Evolutionary conservation across 2,888 invertebrate genomes (phyloP), one percentile per base, ranked within the genome.

Genomic region (Tuta absoluta): DNA sequence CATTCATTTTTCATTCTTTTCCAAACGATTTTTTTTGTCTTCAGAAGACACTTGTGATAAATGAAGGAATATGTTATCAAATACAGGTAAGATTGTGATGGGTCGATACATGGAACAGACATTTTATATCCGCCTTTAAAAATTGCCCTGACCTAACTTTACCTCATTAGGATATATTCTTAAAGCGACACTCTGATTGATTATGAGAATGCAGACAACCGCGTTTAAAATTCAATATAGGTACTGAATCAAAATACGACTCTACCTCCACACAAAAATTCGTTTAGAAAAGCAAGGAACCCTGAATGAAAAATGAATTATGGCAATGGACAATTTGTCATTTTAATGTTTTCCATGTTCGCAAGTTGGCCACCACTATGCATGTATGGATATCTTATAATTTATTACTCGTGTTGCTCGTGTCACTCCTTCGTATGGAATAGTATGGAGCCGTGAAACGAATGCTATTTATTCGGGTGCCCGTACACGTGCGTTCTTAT

Each of bases 281-380:
- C 56, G 59, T 28, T 33, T 23, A 64, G 64, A 65, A 68, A 64
- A 65, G 59, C 68, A 64, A 65, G 71, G 72, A 75, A 80, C 8
- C 8, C 10, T 68, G 74, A 62, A 67, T 86, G 86, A 87, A 86
- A 86, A 87, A 87, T 87, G 82, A 82, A 84, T 82, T 79, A 79
- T 76, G 78, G 82, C 80, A 76, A 80, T 79, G 76, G 79, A 84
- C 85, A 77, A 87, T 87, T 86, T 86, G 86, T 87, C 86, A 87
- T 87, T 87, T 85, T 86, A 85, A 87, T 86, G 85, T 59, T 81
- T 81, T 81, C 81, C 80, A 75, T 81, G 84, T 84, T 81, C 77
- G 76, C 83, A 77, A 62, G 73, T 78, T 75, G 75, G 74, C 71
- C 58, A 53, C 74, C 74, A 80, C 78, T 83, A 84, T 82, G 80